Percentiles rank a stretch among this genome's conserved stretches.
phyloP scores from a whole-genome alignment of 1,140 invertebrate genomes.

The Macrobrachium rosenbergii region DNA sequence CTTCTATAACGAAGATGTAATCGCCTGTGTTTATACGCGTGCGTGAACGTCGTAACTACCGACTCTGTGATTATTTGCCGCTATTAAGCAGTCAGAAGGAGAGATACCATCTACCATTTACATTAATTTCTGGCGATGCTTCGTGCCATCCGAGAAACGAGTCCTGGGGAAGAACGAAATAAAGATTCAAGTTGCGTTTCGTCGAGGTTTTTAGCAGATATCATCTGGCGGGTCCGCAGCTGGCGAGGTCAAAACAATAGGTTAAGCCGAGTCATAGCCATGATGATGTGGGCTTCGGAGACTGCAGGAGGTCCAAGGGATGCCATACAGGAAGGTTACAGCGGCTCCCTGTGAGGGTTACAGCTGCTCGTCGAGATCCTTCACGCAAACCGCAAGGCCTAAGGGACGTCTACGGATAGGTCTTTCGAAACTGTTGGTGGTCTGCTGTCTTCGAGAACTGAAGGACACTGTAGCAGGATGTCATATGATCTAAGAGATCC shows the following conservation, averaged over 20 bases:
- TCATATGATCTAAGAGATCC: too few relatives aligned
- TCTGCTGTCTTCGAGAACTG: too few relatives aligned
- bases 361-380: too few relatives aligned
- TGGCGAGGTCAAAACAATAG: slow-evolving; percentile 16
- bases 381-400: too few relatives aligned
- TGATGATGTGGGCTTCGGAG: neutral
- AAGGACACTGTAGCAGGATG: too few relatives aligned
- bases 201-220: neutral
- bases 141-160: neutral
- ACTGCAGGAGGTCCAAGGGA: neutral
- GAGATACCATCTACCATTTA: slow-evolving; percentile 22
- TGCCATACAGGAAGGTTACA: neutral
- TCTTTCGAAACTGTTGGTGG: too few relatives aligned
- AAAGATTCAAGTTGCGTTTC: neutral
- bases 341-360: too few relatives aligned
- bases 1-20: too few relatives aligned
- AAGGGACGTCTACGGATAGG: too few relatives aligned
- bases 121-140: neutral
- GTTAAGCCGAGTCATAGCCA: neutral
- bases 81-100: neutral
- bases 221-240: slow-evolving; percentile 7
- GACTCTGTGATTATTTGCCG: too few relatives aligned
- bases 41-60: too few relatives aligned
- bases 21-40: too few relatives aligned
- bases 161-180: neutral